A percentile compares a stretch with the other conserved stretches of the same genome.
phyloP scores from a whole-genome alignment of 2,888 invertebrate genomes.

The Aporophyla lueneburgensis region DNA sequence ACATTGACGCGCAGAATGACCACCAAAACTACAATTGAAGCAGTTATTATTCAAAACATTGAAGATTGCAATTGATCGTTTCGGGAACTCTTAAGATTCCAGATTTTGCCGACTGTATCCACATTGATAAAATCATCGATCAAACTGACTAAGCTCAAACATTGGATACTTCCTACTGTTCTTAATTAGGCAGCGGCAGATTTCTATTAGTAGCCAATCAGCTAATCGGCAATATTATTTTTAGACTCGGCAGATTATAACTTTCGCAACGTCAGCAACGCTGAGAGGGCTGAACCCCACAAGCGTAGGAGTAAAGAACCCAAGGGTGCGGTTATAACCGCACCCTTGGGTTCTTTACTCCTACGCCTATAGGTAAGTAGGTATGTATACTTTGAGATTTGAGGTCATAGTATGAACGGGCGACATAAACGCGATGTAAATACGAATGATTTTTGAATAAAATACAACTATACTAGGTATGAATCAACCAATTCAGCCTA shows the following conservation, averaged over 20 bases:
- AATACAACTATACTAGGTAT: neutral
- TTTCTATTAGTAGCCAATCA: constrained; percentile 6
- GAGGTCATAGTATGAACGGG: neutral
- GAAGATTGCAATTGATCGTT: neutral
- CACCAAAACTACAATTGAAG: neutral
- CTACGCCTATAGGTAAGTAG: neutral
- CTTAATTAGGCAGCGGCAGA: neutral
- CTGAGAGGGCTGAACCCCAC: neutral
- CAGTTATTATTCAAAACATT: neutral
- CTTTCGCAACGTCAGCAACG: constrained; percentile 8
- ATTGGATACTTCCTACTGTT: neutral
- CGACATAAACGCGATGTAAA: neutral
- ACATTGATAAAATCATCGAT: neutral
- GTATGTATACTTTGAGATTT: neutral
- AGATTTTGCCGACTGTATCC: neutral
- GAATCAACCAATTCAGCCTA: too few relatives aligned
- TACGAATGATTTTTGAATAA: neutral
- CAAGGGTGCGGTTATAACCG: neutral
- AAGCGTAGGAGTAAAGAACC: constrained; percentile 8
- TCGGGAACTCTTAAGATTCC: neutral
- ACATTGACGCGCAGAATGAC: neutral
- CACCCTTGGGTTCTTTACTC: neutral
- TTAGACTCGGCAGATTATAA: neutral
- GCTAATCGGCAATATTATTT: constrained; percentile 16
- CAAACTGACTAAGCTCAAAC: constrained; percentile 3